Conservation (phyloP, 2,888 invertebrate genomes). For the Nymphalis polychloros region DNA sequence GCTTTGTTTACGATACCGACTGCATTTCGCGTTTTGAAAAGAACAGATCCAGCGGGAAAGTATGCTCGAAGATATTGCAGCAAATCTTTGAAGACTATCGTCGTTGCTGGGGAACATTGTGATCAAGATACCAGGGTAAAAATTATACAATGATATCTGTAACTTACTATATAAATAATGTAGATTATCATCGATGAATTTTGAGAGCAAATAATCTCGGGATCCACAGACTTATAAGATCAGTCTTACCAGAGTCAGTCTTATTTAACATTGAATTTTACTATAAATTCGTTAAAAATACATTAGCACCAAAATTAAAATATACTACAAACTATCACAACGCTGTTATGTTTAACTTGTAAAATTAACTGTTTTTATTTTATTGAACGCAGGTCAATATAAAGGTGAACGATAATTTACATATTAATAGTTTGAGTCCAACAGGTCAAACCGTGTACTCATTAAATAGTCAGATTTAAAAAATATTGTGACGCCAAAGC, state of each 20-base stretch:
- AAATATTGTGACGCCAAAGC: too few relatives aligned
- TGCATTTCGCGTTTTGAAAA: constrained; percentile 91
- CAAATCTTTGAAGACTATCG: constrained; percentile 86
- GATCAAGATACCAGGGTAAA: constrained; percentile 91
- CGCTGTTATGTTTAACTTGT: neutral
- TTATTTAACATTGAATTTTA: too few relatives aligned
- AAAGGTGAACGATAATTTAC: neutral
- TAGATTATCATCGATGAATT: too few relatives aligned
- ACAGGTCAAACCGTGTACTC: neutral
- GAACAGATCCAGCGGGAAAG: constrained; percentile 88
- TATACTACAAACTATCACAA: neutral
- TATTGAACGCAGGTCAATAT: neutral
- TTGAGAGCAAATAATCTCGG: too few relatives aligned
- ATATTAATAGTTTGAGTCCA: neutral
- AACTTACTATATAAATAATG: neutral
- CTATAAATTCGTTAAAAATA: too few relatives aligned
- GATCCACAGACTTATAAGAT: too few relatives aligned
- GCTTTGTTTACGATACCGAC: constrained; percentile 95
- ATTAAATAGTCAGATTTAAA: too few relatives aligned
- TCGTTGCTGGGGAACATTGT: constrained; percentile 96
- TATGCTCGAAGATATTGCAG: constrained; percentile 86
- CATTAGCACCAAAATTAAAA: too few relatives aligned
- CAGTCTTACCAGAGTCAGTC: too few relatives aligned
- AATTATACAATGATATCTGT: neutral
- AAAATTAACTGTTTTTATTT: constrained; percentile 8